A percentile compares a stretch with the other conserved stretches of the same genome.
Conservation (phyloP, 2,113 vertebrate genomes). For the Madoqua kirkii region DNA sequence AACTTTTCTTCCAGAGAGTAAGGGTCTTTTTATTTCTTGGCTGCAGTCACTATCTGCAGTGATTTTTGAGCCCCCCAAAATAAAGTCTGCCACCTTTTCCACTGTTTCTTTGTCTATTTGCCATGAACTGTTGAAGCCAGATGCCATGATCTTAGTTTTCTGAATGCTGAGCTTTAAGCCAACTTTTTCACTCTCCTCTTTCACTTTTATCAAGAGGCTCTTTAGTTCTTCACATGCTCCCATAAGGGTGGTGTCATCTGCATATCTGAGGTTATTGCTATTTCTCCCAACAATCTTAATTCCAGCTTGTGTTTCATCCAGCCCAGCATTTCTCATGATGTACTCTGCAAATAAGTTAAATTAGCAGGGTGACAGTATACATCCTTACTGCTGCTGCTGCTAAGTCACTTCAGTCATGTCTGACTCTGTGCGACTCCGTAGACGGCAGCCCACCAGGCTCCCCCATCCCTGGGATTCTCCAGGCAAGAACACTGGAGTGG, state of each 20-base stretch:
- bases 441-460: too few relatives aligned
- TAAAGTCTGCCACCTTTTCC: not conserved
- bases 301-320: not conserved
- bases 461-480: too few relatives aligned
- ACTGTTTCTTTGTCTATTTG: not conserved
- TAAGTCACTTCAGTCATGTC: too few relatives aligned
- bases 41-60: not conserved
- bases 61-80: not conserved
- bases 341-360: not conserved
- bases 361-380: not conserved
- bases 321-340: not conserved
- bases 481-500: too few relatives aligned
- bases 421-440: too few relatives aligned
- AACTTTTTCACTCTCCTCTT: not conserved
- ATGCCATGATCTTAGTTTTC: not conserved
- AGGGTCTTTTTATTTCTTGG: not conserved
- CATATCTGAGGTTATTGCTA: not conserved
- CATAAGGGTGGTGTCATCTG: not conserved
- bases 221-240: not conserved
- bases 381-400: not conserved
- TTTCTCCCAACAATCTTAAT: not conserved
- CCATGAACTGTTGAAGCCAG: not conserved
- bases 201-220: not conserved
- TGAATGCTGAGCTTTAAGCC: not conserved
- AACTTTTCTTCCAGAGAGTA: not conserved